A percentile compares a stretch with the other conserved stretches of the same genome.
Evolutionary conservation across 2,797 vertebrate species (phyloP).

Genomic region (Peromyscus eremicus): DNA sequence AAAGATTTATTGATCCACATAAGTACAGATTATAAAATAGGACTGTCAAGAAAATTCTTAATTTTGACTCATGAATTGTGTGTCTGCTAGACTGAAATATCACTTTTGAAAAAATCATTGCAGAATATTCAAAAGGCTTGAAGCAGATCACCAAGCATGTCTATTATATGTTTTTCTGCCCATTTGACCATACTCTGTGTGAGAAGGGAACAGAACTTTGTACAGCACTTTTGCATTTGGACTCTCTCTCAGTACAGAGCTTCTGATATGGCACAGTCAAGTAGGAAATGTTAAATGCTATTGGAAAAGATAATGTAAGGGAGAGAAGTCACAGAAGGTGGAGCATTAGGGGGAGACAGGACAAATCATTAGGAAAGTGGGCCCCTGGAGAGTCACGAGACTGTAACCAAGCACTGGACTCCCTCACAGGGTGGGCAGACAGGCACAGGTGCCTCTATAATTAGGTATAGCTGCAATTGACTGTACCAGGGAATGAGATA

Average conservation of each 20-base stretch:
- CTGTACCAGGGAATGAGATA: not conserved
- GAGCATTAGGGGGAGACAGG: not conserved
- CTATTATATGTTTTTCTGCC: not conserved
- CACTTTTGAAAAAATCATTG: not conserved
- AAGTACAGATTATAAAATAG: not conserved
- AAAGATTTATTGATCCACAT: not conserved
- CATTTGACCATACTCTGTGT: not conserved
- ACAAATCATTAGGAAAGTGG: not conserved
- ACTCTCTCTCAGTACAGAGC: not conserved
- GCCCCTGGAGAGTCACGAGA: not conserved
- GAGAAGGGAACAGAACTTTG: not conserved
- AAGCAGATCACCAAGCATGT: not conserved
- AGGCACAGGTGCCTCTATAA: not conserved
- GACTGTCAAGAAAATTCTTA: not conserved
- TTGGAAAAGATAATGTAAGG: not conserved
- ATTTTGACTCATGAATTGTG: not conserved
- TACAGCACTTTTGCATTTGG: not conserved
- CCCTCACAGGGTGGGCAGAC: not conserved
- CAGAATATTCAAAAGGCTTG: not conserved
- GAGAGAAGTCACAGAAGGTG: slow-evolving; percentile 8
- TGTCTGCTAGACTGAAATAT: not conserved
- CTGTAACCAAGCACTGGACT: not conserved
- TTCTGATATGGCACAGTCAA: not conserved
- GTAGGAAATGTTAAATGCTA: not conserved
- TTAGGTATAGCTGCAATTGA: not conserved